Conservation (phyloP, 2,797 vertebrate species). For the Ctenopoma multispine region DNA sequence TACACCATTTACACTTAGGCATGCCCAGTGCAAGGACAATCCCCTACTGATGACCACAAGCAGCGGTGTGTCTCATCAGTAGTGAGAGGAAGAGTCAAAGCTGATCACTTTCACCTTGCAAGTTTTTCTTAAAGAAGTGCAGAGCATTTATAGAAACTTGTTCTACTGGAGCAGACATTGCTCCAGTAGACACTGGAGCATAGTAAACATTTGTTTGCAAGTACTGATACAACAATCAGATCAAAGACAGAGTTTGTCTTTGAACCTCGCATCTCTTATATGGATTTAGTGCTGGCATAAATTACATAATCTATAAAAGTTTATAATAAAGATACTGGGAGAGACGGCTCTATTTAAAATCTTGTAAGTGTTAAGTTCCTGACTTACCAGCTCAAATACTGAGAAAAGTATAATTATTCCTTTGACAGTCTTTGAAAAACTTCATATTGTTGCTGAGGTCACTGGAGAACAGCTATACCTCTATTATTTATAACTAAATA, state of each 20-base stretch:
- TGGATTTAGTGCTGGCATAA: neutral
- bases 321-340: neutral
- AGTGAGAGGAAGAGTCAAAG: conserved; percentile 1
- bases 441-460: conserved; percentile 24
- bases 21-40: conserved; percentile 4
- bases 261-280: neutral
- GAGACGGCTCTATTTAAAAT: neutral
- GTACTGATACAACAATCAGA: no score
- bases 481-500: conserved; percentile 41
- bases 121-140: neutral
- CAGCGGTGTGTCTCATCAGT: neutral
- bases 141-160: neutral
- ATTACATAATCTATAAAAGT: neutral
- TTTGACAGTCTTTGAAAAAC: neutral
- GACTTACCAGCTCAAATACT: neutral
- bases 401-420: neutral
- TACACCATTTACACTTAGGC: conserved; percentile 26
- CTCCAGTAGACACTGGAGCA: no score
- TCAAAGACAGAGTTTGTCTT: neutral
- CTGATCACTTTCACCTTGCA: neutral
- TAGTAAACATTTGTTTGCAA: no score
- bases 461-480: conserved; percentile 20
- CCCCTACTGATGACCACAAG: conserved; percentile 16
- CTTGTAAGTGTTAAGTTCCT: neutral
- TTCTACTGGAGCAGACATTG: neutral